Percentiles rank a stretch among this genome's conserved stretches.
phyloP scores from a whole-genome alignment of 2,113 vertebrate species.

The Herpetotheres cachinnans region DNA sequence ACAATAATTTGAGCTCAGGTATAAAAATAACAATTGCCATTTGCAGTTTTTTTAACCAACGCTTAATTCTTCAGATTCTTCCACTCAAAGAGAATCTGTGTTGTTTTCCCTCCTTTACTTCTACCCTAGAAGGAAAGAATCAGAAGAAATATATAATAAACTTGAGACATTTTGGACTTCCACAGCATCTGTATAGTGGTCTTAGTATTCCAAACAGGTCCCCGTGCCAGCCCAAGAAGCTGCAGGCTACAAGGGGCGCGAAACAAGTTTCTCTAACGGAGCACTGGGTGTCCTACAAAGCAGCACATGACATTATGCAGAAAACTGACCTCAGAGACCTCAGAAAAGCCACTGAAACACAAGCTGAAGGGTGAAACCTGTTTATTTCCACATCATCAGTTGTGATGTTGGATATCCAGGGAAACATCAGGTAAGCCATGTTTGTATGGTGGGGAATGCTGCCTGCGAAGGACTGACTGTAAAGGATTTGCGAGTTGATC shows the following conservation, averaged over 20 bases:
- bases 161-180: not conserved
- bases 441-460: not conserved
- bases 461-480: not conserved
- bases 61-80: not conserved
- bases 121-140: not conserved
- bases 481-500: not conserved
- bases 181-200: not conserved
- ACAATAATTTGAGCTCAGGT: not conserved
- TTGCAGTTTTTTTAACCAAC: not conserved
- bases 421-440: not conserved
- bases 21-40: not conserved
- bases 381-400: not conserved
- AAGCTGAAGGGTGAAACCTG: rapidly evolving
- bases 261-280: not conserved
- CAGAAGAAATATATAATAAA: not conserved
- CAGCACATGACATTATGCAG: rapidly evolving
- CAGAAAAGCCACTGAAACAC: not conserved
- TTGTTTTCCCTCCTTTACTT: not conserved
- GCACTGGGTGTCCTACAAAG: not conserved
- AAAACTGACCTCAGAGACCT: not conserved
- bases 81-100: not conserved
- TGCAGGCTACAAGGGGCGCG: not conserved
- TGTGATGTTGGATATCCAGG: not conserved
- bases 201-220: not conserved
- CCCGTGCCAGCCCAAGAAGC: not conserved